Percentiles rank a stretch among this genome's conserved stretches.
Evolutionary conservation across 2,113 vertebrate species (phyloP).

Genomic region (Labeo catla): DNA sequence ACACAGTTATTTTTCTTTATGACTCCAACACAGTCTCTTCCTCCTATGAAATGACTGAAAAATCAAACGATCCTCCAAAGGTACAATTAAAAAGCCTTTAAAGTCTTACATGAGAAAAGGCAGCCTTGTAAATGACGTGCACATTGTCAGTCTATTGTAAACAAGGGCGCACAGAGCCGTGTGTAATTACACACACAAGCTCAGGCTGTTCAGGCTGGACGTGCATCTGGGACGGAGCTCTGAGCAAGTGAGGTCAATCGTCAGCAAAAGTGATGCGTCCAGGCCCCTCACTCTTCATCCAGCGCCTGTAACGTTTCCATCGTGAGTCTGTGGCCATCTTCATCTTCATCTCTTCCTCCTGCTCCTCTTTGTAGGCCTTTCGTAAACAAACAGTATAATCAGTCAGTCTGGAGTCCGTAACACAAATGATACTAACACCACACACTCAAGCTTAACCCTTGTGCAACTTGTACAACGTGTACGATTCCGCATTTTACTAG

Average conservation of each 20-base stretch:
- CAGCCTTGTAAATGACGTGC: conserved; percentile 6
- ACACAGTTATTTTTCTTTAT: neutral
- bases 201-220: neutral
- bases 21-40: neutral
- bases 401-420: neutral
- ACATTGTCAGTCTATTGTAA: conserved; percentile 17
- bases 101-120: neutral
- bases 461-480: no score
- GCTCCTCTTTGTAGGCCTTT: conserved; percentile 87
- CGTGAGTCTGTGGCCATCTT: conserved; percentile 92
- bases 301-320: conserved; percentile 96
- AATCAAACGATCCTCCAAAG: neutral
- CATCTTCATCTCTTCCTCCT: conserved; percentile 94
- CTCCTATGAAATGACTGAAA: neutral
- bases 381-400: conserved; percentile 20
- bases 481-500: no score
- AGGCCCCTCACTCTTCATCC: conserved; percentile 97
- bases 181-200: neutral
- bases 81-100: conserved; percentile 7
- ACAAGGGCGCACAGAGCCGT: neutral
- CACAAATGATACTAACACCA: neutral
- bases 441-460: no score
- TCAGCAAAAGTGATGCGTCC: conserved; percentile 91
- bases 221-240: neutral
- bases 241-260: conserved; percentile 75